Conservation (phyloP, 1,140 invertebrate species). For the Helicoverpa armigera region DNA sequence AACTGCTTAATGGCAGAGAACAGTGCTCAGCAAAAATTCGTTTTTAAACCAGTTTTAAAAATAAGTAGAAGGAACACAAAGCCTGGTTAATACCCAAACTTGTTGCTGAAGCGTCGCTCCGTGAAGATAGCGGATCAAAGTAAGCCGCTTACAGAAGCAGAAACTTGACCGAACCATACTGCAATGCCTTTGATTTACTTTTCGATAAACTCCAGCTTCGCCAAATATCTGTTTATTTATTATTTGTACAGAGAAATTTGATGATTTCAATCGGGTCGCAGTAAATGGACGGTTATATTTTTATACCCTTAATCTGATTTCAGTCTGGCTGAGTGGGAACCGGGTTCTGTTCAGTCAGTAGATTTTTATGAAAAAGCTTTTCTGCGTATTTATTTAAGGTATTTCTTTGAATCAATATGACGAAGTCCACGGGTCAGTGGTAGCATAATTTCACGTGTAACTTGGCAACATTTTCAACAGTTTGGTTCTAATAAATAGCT, state of each 20-base stretch:
- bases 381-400: too few relatives aligned
- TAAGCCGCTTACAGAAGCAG: constrained; percentile 47
- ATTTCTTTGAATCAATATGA: too few relatives aligned
- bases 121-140: constrained; percentile 45
- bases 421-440: background rate
- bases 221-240: constrained; percentile 30
- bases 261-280: constrained; percentile 24
- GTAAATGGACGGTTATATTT: constrained; percentile 36
- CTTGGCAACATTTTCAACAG: constrained; percentile 29
- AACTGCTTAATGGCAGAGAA: constrained; percentile 2
- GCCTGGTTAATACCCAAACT: constrained; percentile 37
- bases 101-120: constrained; percentile 43
- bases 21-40: constrained; percentile 7
- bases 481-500: constrained; percentile 3
- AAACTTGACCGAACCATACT: constrained; percentile 42
- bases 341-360: constrained; percentile 2
- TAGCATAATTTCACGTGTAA: background rate
- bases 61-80: constrained; percentile 36
- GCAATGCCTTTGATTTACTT: constrained; percentile 40
- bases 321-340: background rate
- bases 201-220: constrained; percentile 18
- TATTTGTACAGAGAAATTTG: constrained; percentile 24
- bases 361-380: constrained; percentile 1
- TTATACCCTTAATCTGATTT: constrained; percentile 30
- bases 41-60: constrained; percentile 15